phyloP scores from a whole-genome alignment of 2,113 vertebrate species.

The Cololabis saira region DNA sequence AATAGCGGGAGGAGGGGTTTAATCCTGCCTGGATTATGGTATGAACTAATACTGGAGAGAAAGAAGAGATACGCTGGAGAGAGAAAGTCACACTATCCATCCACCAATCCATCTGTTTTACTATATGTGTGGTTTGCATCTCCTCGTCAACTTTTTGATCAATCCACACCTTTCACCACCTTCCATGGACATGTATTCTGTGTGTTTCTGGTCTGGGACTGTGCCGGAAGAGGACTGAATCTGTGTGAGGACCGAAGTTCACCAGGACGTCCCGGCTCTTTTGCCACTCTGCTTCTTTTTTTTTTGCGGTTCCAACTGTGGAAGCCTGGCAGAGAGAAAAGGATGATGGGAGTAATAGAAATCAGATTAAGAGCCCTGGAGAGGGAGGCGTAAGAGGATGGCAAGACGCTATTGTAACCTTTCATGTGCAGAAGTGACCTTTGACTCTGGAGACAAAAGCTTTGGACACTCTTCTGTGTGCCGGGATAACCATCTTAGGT shows the following conservation, averaged over 20 bases:
- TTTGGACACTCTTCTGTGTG: slow-evolving; percentile 5
- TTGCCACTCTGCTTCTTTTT: slow-evolving; percentile 2
- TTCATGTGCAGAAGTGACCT: slow-evolving; percentile 56
- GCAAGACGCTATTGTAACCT: slow-evolving; percentile 27
- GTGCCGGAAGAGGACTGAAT: slow-evolving; percentile 18
- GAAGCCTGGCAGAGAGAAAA: slow-evolving; percentile 21
- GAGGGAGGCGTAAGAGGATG: slow-evolving; percentile 49
- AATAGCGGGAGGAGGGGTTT: slow-evolving; percentile 77
- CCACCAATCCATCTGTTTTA: slow-evolving; percentile 30
- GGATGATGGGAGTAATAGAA: slow-evolving; percentile 52
- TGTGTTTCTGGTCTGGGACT: slow-evolving; percentile 6
- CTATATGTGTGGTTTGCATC: not conserved
- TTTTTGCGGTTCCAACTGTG: not conserved
- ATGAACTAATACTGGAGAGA: slow-evolving; percentile 67
- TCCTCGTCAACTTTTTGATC: not conserved
- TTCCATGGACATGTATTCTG: slow-evolving; percentile 1
- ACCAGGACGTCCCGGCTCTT: slow-evolving; percentile 10
- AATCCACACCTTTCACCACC: not conserved
- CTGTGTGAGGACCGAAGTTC: slow-evolving; percentile 27
- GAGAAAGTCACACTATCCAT: slow-evolving; percentile 51
- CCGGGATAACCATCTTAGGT: slow-evolving; percentile 47
- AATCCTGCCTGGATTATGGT: slow-evolving; percentile 79
- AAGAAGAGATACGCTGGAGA: slow-evolving; percentile 52
- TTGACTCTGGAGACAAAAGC: slow-evolving; percentile 54
- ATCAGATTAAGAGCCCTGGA: slow-evolving; percentile 14